phyloP scores from a whole-genome alignment of 2,797 vertebrate species.

The Lates japonicus region DNA sequence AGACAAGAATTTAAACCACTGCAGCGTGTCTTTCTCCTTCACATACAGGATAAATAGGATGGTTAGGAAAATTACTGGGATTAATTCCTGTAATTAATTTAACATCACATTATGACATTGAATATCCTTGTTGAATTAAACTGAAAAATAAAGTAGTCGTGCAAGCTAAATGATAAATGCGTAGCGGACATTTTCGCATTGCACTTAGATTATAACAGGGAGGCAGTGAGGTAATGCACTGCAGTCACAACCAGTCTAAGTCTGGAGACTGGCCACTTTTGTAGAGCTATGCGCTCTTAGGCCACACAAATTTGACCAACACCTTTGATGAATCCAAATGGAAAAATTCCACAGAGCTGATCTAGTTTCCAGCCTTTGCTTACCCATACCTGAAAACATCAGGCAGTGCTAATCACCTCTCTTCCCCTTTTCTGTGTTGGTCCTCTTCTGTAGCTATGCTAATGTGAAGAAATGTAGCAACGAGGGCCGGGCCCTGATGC shows the following conservation, averaged over 20 bases:
- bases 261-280: constrained; percentile 8
- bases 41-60: not conserved
- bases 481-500: constrained; percentile 98
- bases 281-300: not conserved
- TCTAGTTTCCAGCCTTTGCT: not conserved
- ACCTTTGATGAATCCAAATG: not conserved
- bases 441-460: constrained; percentile 88
- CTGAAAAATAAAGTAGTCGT: not conserved
- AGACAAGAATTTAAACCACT: not conserved
- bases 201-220: not conserved
- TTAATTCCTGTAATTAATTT: not conserved
- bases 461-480: constrained; percentile 99
- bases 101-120: not conserved
- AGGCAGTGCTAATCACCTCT: not conserved
- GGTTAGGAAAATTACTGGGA: not conserved
- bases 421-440: not conserved
- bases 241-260: not conserved
- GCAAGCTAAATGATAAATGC: not conserved
- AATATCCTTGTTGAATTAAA: not conserved
- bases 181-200: not conserved
- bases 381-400: not conserved
- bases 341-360: not conserved
- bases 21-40: not conserved
- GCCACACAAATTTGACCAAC: not conserved
- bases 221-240: not conserved